These are phyloP conservation scores for Stenoptilia bipunctidactyla DNA, from an alignment of 2,888 invertebrate species.

Conservation along the genomic window DNA sequence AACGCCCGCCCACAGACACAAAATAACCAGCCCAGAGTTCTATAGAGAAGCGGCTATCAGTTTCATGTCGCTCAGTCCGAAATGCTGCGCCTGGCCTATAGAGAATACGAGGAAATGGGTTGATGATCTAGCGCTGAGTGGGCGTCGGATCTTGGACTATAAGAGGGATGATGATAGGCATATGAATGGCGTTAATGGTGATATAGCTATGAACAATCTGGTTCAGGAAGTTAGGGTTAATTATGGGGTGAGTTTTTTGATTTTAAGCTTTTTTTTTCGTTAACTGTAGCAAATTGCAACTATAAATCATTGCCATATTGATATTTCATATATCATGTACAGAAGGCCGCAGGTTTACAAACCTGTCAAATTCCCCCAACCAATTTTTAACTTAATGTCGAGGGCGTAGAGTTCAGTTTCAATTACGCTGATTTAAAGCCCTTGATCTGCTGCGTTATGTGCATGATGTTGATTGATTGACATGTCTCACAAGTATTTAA, in stretches of 20 bases:
- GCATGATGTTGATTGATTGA: too few species aligned
- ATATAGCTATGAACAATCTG: constrained; percentile 52
- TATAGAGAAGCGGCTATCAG: constrained; percentile 52
- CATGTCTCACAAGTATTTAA: too few species aligned
- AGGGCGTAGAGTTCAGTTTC: too few species aligned
- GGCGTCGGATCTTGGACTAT: constrained; percentile 41
- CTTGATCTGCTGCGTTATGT: too few species aligned
- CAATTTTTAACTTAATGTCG: too few species aligned
- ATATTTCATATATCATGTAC: too few species aligned
- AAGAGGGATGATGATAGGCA: constrained; percentile 29
- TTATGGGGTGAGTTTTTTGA: constrained; percentile 43
- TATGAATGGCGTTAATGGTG: constrained; percentile 44
- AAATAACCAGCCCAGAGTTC: constrained; percentile 39
- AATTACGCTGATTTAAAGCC: too few species aligned
- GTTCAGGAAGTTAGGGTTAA: constrained; percentile 52
- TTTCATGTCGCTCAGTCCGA: constrained; percentile 69
- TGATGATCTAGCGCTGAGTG: constrained; percentile 44
- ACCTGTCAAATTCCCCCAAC: too few species aligned
- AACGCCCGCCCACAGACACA: constrained; percentile 34
- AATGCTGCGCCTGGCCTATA: constrained; percentile 62
- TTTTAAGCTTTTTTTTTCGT: too few species aligned
- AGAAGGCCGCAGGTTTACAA: too few species aligned
- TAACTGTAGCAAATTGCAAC: too few species aligned
- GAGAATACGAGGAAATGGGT: constrained; percentile 47
- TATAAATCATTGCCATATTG: too few species aligned